These are phyloP conservation scores for Panopea generosa DNA, from an alignment of 2,888 invertebrate species.

Conservation along the genomic window DNA sequence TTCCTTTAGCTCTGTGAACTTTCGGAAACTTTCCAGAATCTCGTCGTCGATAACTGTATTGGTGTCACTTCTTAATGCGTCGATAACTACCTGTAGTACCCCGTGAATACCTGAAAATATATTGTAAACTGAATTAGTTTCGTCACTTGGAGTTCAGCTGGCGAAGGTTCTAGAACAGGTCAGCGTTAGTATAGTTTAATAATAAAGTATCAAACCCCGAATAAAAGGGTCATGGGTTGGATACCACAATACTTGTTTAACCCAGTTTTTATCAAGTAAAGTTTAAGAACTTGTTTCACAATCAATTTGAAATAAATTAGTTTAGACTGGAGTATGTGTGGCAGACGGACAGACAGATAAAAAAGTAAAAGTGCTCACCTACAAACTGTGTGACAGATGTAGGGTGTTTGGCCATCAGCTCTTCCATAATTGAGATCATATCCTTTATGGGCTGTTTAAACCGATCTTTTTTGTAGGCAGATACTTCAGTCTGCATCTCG, in stretches of 20 bases:
- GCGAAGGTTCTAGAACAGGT: too few species aligned
- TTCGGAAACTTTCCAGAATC: constrained; percentile 38
- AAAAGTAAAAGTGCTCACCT: not conserved
- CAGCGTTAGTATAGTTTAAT: too few species aligned
- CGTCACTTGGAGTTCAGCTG: too few species aligned
- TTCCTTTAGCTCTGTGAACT: constrained; percentile 53
- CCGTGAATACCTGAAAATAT: not conserved
- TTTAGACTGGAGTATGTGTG: not conserved
- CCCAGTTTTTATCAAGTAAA: too few species aligned
- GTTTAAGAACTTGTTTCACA: too few species aligned
- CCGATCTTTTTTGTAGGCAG: not conserved
- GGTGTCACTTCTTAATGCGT: constrained; percentile 36
- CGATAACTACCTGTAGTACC: constrained; percentile 36
- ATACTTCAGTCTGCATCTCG: not conserved
- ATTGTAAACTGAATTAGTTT: too few species aligned
- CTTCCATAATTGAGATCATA: not conserved
- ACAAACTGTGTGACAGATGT: not conserved
- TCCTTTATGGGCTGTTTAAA: not conserved
- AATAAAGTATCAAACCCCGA: too few species aligned
- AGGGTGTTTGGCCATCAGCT: not conserved
- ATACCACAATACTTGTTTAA: too few species aligned
- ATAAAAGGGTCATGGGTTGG: too few species aligned
- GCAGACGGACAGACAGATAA: not conserved
- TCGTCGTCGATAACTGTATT: constrained; percentile 51
- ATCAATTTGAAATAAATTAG: too few species aligned